A percentile compares a stretch with the other conserved stretches of the same genome.
phyloP scores from a whole-genome alignment of 2,797 vertebrate genomes.

The Sternarchorhynchus goeldii region DNA sequence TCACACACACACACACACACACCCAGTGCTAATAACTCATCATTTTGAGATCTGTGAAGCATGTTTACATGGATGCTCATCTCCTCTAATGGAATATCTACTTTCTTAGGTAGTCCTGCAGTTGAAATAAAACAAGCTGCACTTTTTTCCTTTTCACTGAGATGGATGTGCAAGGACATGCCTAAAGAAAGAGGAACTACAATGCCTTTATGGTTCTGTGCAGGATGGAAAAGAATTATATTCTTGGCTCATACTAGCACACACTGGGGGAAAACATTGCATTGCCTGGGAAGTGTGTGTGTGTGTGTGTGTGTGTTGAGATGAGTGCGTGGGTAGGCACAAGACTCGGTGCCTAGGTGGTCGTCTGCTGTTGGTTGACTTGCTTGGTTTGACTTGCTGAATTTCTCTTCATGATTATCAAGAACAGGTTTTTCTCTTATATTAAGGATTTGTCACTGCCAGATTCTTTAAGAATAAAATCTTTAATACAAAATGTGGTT shows the following conservation, averaged over 20 bases:
- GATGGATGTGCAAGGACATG: conserved; percentile 6
- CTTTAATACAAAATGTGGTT: background rate
- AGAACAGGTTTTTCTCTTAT: background rate
- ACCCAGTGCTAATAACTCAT: no score
- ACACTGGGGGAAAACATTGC: background rate
- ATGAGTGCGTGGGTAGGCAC: background rate
- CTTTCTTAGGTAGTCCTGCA: conserved; percentile 82
- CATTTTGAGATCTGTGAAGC: background rate
- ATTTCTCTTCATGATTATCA: background rate
- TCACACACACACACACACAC: background rate
- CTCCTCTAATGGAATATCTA: conserved; percentile 14
- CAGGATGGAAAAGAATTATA: background rate
- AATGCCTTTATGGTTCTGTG: conserved; percentile 1
- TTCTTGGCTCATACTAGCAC: background rate
- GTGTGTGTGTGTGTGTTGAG: background rate
- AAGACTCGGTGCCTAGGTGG: background rate
- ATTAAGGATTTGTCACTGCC: no score
- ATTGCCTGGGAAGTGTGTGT: background rate
- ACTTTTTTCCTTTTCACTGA: background rate
- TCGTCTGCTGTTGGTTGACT: background rate
- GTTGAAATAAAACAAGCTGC: conserved; percentile 76
- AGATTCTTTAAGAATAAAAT: background rate
- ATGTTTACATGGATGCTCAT: background rate
- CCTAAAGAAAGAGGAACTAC: conserved; percentile 3
- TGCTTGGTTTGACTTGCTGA: no score